A percentile compares a stretch with the other conserved stretches of the same genome.
phyloP scores from a whole-genome alignment of 2,113 vertebrate species.

The Siniperca knerii region DNA sequence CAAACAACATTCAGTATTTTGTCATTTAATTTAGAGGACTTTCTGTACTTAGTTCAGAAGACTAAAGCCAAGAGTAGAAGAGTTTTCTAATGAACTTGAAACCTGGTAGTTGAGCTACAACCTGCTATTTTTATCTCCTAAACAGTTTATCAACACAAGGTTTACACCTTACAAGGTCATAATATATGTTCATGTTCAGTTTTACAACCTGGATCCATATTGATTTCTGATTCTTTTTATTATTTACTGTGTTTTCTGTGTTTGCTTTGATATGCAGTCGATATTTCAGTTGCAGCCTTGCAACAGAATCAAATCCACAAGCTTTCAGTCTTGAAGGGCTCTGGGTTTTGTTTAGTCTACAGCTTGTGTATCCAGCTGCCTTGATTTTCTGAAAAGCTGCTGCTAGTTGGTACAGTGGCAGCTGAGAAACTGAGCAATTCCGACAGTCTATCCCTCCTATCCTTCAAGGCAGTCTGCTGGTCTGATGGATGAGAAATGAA shows the following conservation, averaged over 20 bases:
- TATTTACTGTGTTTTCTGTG: not conserved
- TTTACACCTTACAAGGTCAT: not conserved
- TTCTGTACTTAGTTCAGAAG: not conserved
- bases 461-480: slow-evolving; percentile 63
- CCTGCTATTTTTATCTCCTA: not conserved
- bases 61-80: not conserved
- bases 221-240: slow-evolving; percentile 1
- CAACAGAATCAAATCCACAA: slow-evolving; percentile 31
- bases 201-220: slow-evolving; percentile 5
- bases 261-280: slow-evolving; percentile 29
- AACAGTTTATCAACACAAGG: not conserved
- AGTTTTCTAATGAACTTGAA: not conserved
- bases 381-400: slow-evolving; percentile 45
- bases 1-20: not conserved
- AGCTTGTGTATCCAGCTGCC: slow-evolving; percentile 28
- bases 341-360: slow-evolving; percentile 28
- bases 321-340: slow-evolving; percentile 1
- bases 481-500: slow-evolving; percentile 80
- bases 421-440: slow-evolving; percentile 37
- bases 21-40: not conserved
- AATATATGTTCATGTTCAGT: not conserved
- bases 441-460: slow-evolving; percentile 49
- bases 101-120: not conserved
- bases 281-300: slow-evolving; percentile 4
- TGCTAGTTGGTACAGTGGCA: slow-evolving; percentile 29